Base-by-base conservation (phyloP, 2,113 vertebrate species). In the Eupsittula cactorum region DNA sequence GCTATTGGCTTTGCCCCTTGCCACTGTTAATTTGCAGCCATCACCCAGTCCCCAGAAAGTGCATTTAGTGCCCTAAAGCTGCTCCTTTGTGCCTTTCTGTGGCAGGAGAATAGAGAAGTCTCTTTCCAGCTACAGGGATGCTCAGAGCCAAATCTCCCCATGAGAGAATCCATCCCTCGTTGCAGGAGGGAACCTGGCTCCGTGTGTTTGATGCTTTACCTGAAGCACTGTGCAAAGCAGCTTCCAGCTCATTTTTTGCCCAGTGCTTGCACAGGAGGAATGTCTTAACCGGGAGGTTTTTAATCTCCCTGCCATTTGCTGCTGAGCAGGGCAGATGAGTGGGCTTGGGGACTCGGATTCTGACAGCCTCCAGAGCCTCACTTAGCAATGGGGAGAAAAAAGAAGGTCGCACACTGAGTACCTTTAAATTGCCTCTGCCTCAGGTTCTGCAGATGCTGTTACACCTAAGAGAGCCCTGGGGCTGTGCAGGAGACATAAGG, bases 381-480 rank as follows among this genome's bases (percentile, higher is more conserved):
- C 70, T 57, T 16, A 50, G 75, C 71, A 70, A 69, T n/a, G 41
- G 35, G n/a, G 7, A 3, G 27, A 41, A 27, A 27, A 8, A 28
- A 49, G 20, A 62, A 16, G 27, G 39, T 55, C 60, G 15, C 47
- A 57, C 41, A 7, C 2, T 0, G 13, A n/a, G 19, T 33, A 9
- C 25, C 39, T 81, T 69, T 23, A 21, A 55, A 19, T 47, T 9
- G 16, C 5, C 39, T 80, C 39, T 62, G 82, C 44, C 37, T 37
- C 49, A 3, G 1, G 3, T 27, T 42, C 64, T 29, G 13, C 11
- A 1, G 6, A 1, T 20, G 25, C 33, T 8, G 10, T 42, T 33
- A 33, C 16, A 8, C 20, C 33, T 5, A 2, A 5, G 50, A 41
- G 14, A 41, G 42, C 12, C 37, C 57, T 25, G 55, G 44, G 70